Evolutionary conservation across 1,140 invertebrate genomes (phyloP).

Genomic region (Danaus plexippus): DNA sequence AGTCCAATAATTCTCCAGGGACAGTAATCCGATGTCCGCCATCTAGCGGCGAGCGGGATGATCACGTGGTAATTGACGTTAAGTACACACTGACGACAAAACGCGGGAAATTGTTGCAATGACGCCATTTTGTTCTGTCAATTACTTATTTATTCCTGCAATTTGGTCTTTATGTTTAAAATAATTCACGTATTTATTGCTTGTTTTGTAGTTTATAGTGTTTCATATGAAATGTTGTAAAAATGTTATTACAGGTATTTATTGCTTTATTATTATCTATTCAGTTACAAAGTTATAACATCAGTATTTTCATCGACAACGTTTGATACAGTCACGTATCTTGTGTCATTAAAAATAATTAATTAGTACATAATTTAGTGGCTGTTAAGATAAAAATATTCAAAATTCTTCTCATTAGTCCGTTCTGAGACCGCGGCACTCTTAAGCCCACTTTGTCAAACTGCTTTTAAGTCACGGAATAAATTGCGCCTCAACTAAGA

Average conservation of each 20-base stretch:
- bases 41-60: conserved; percentile 55
- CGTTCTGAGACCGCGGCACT: too few relatives aligned
- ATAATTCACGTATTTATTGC: neutral
- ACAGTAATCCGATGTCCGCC: conserved; percentile 53
- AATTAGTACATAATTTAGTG: too few relatives aligned
- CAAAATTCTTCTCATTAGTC: neutral
- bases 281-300: neutral
- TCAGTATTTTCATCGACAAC: too few relatives aligned
- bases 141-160: neutral
- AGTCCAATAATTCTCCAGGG: conserved; percentile 6
- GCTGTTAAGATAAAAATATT: conserved; percentile 1
- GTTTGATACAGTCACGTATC: too few relatives aligned
- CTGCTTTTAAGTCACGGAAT: too few relatives aligned
- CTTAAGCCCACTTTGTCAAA: too few relatives aligned
- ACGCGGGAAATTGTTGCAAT: conserved; percentile 33
- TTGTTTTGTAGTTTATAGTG: neutral
- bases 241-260: neutral
- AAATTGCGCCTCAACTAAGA: too few relatives aligned
- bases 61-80: conserved; percentile 60
- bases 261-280: neutral
- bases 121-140: conserved; percentile 10
- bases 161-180: conserved; percentile 1
- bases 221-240: neutral
- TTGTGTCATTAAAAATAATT: too few relatives aligned
- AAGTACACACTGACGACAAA: conserved; percentile 42